phyloP scores from a whole-genome alignment of 1,140 invertebrate species.

The Drosophila mauritiana region DNA sequence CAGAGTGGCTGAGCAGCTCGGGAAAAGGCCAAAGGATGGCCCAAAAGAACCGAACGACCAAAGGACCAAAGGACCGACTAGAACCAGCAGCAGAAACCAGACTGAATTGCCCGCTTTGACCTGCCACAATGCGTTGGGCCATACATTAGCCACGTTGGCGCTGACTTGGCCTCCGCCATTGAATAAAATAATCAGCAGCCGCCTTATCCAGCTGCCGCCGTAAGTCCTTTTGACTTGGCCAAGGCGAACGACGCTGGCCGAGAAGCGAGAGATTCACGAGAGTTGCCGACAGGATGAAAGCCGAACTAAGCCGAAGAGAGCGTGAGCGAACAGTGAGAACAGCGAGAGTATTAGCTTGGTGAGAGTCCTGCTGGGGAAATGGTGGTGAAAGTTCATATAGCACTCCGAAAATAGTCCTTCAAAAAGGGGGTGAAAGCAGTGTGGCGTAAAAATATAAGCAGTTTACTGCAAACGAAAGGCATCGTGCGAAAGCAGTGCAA shows the following conservation, averaged over 20 bases:
- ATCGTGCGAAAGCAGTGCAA: background rate
- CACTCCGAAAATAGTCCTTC: slow-evolving; percentile 30
- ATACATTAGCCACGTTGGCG: slow-evolving; percentile 65
- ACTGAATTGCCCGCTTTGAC: slow-evolving; percentile 70
- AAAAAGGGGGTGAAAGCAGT: background rate
- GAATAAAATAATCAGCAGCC: slow-evolving; percentile 52
- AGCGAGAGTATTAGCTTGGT: slow-evolving; percentile 7
- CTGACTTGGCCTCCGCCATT: slow-evolving; percentile 39
- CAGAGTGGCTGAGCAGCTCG: slow-evolving; percentile 13
- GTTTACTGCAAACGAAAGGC: background rate
- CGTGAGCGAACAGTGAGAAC: background rate
- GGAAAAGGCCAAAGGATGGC: slow-evolving; percentile 18
- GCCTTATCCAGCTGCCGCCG: slow-evolving; percentile 34
- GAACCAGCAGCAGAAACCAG: slow-evolving; percentile 26
- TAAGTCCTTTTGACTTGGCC: slow-evolving; percentile 28
- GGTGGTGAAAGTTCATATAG: slow-evolving; percentile 24
- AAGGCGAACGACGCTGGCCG: slow-evolving; percentile 42
- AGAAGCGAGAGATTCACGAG: slow-evolving; percentile 10
- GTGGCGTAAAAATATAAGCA: background rate
- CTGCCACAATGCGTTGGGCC: slow-evolving; percentile 75
- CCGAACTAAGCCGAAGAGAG: slow-evolving; percentile 1
- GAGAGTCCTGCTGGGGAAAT: slow-evolving; percentile 26
- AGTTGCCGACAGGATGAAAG: slow-evolving; percentile 3
- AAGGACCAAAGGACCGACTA: slow-evolving; percentile 4
- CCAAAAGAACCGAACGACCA: slow-evolving; percentile 14